phyloP scores from a whole-genome alignment of 2,113 vertebrate genomes.

The Tragulus kanchil region DNA sequence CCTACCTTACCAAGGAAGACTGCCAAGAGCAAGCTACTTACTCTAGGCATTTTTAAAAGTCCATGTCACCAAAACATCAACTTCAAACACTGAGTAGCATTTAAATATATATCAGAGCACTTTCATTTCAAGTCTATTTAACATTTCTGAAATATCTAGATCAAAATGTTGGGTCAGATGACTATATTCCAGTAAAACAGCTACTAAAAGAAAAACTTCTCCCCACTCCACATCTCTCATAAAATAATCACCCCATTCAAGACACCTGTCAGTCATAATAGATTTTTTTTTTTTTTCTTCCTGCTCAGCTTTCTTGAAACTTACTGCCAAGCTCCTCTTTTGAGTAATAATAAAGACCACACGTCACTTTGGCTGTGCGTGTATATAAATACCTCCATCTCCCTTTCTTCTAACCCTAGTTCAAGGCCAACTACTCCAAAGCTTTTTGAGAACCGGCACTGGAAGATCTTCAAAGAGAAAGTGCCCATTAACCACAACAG shows the following conservation, averaged over 20 bases:
- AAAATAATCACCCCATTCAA: constrained; percentile 48
- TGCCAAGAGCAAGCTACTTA: constrained; percentile 51
- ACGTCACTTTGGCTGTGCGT: neutral
- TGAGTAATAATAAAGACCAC: constrained; percentile 14
- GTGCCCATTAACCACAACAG: constrained; percentile 80
- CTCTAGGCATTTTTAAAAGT: constrained; percentile 60
- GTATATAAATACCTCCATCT: neutral
- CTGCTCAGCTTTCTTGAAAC: neutral
- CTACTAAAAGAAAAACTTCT: constrained; percentile 36
- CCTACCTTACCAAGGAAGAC: constrained; percentile 42
- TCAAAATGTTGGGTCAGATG: constrained; percentile 76
- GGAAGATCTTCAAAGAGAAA: constrained; percentile 85
- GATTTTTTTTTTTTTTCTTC: neutral
- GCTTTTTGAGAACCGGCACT: constrained; percentile 60
- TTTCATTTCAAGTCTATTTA: constrained; percentile 72
- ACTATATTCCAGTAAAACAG: constrained; percentile 64
- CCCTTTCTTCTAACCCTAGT: constrained; percentile 55
- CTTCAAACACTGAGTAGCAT: constrained; percentile 72
- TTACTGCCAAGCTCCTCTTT: neutral
- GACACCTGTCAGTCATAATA: constrained; percentile 55
- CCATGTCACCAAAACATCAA: constrained; percentile 65
- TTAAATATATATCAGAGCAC: constrained; percentile 70
- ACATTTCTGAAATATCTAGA: constrained; percentile 76
- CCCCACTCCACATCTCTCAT: neutral
- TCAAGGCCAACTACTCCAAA: constrained; percentile 26